Evolutionary conservation across 1,140 invertebrate genomes (phyloP).

Genomic region (Drosophila nebulosa): DNA sequence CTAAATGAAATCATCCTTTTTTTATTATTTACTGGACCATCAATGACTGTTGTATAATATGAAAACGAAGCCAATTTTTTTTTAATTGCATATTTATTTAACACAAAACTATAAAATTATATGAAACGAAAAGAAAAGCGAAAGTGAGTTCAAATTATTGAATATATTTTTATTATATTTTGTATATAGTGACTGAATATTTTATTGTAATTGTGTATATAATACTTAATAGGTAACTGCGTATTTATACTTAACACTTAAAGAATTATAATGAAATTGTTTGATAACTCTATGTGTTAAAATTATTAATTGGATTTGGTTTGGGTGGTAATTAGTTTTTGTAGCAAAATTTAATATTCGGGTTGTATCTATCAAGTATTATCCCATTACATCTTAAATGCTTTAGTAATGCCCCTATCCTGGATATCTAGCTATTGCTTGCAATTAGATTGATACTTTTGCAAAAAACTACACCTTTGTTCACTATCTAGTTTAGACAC

Average conservation of each 20-base stretch:
- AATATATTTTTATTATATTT: slow-evolving; percentile 48
- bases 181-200: slow-evolving; percentile 79
- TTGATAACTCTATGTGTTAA: slow-evolving; percentile 45
- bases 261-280: slow-evolving; percentile 75
- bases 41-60: slow-evolving; percentile 67
- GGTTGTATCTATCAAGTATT: too few relatives aligned
- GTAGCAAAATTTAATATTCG: too few relatives aligned
- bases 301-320: not conserved
- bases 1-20: slow-evolving; percentile 11
- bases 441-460: too few relatives aligned
- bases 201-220: slow-evolving; percentile 78
- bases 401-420: too few relatives aligned
- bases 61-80: slow-evolving; percentile 40
- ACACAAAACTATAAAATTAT: not conserved
- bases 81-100: slow-evolving; percentile 68
- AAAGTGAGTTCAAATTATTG: slow-evolving; percentile 46
- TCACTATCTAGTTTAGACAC: too few relatives aligned
- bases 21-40: slow-evolving; percentile 8
- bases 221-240: slow-evolving; percentile 74
- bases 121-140: slow-evolving; percentile 9
- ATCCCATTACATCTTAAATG: too few relatives aligned
- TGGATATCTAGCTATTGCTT: too few relatives aligned
- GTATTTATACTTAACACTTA: slow-evolving; percentile 77
- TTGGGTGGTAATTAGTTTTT: not conserved
- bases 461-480: too few relatives aligned